Evolutionary conservation across 2,113 vertebrate genomes (phyloP).

Genomic region (Myotis yumanensis): DNA sequence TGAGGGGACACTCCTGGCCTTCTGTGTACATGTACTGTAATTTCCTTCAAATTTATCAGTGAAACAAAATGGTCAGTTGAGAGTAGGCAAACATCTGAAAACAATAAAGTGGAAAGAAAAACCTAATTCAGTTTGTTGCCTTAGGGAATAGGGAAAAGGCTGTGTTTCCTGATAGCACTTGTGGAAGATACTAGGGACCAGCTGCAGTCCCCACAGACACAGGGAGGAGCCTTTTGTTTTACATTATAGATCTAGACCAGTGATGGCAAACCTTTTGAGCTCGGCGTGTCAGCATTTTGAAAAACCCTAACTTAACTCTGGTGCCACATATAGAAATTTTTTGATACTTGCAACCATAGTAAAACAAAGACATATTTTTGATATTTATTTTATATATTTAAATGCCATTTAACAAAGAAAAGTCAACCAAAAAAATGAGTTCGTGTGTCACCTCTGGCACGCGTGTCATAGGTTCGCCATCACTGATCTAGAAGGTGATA

Average conservation of each 20-base stretch:
- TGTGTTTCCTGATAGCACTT: slow-evolving; percentile 61
- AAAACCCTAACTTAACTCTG: too few relatives aligned
- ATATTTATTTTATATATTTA: too few relatives aligned
- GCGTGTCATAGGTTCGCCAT: too few relatives aligned
- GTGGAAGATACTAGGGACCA: background rate
- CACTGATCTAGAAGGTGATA: background rate
- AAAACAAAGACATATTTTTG: too few relatives aligned
- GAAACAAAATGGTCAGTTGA: slow-evolving; percentile 55
- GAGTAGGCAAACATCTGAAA: slow-evolving; percentile 63
- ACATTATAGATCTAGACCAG: background rate
- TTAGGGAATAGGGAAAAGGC: slow-evolving; percentile 16
- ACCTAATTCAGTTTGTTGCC: slow-evolving; percentile 18
- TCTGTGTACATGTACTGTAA: slow-evolving; percentile 22
- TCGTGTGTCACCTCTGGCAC: too few relatives aligned
- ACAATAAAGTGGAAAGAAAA: slow-evolving; percentile 66
- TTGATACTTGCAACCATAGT: too few relatives aligned
- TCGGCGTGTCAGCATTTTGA: too few relatives aligned
- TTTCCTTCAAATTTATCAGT: slow-evolving; percentile 68
- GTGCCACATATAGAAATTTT: too few relatives aligned
- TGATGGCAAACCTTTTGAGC: too few relatives aligned
- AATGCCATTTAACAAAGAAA: too few relatives aligned
- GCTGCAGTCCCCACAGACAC: background rate
- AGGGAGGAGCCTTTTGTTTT: background rate
- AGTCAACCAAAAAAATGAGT: too few relatives aligned
- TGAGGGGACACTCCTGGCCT: slow-evolving; percentile 17